Base-by-base conservation (phyloP, 2,888 invertebrate genomes). In the Sinelater perroti region DNA sequence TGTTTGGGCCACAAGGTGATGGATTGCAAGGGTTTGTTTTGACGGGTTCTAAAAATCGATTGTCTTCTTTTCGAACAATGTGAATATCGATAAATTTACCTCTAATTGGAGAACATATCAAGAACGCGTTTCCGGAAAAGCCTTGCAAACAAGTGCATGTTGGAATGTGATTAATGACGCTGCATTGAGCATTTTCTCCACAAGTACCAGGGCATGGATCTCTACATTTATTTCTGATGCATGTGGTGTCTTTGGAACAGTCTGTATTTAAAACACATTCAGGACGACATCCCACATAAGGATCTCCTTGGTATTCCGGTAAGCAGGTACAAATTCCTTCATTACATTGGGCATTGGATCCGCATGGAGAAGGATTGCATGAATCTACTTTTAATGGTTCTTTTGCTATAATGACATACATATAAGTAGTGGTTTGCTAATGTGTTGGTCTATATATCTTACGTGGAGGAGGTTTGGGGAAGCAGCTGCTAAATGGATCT, bases 401-500 rank as follows among this genome's bases (percentile, higher is more conserved):
- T 47, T 77, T 80, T 82, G 81, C 85, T 49, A 28, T 10, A 47
- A 47, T 2, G 18, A 16, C 5, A n/a, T 50, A 38, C 33, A 3
- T 2, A 33, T 11, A 33, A 3, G 2, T 13, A 8, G 13, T 11
- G 13, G 7, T n/a, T n/a, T n/a, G n/a, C n/a, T n/a, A n/a, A n/a
- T n/a, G n/a, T n/a, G n/a, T n/a, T n/a, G n/a, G n/a, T n/a, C n/a
- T n/a, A n/a, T n/a, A n/a, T n/a, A 18, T 26, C 56, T 50, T 56
- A 56, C 56, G 26, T 44, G 50, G 80, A 61, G 79, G 78, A 46
- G 83, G 84, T 73, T 83, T 81, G 13, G 79, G 74, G 24, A 79
- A 77, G 69, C 90, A 90, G 65, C 81, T 84, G 55, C 79, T 84
- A 71, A 90, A 90, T n/a, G 91, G 89, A 80, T 92, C 88, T 13